A percentile compares a stretch with the other conserved stretches of the same genome.
Conservation (phyloP, 2,797 vertebrate genomes). For the Scyliorhinus canicula region DNA sequence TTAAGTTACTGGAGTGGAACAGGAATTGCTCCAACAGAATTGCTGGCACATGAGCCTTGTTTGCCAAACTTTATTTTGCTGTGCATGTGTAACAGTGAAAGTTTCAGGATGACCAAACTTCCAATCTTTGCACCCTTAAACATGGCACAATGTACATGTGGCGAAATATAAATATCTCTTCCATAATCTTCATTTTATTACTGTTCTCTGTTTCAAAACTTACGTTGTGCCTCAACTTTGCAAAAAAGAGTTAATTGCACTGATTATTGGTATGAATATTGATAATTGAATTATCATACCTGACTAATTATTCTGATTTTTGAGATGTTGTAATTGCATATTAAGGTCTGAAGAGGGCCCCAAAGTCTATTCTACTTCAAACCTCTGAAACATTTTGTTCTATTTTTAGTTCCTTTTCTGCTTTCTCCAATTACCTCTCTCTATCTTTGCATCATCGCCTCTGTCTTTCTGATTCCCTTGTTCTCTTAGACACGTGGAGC, state of each 20-base stretch:
- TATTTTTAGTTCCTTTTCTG: not conserved
- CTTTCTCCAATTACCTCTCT: not conserved
- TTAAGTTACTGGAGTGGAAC: not conserved
- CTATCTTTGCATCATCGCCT: not conserved
- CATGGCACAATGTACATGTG: not conserved
- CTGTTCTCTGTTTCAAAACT: not conserved
- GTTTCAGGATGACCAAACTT: not conserved
- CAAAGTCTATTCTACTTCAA: not conserved
- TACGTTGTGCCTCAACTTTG: not conserved
- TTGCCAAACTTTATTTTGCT: not conserved
- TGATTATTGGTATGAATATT: not conserved
- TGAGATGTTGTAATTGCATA: not conserved
- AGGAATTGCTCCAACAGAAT: not conserved
- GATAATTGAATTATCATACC: not conserved
- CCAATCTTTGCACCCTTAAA: not conserved
- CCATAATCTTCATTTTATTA: not conserved
- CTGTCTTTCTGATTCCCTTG: not conserved
- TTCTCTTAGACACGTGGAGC: not conserved
- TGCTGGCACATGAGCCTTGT: not conserved
- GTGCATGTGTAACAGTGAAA: not conserved
- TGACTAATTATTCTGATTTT: not conserved
- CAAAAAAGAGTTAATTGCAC: not conserved
- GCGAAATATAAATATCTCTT: not conserved
- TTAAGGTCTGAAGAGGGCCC: not conserved
- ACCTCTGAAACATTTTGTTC: not conserved